Conservation (phyloP, 2,113 vertebrate species). For the Phaethon lepturus region DNA sequence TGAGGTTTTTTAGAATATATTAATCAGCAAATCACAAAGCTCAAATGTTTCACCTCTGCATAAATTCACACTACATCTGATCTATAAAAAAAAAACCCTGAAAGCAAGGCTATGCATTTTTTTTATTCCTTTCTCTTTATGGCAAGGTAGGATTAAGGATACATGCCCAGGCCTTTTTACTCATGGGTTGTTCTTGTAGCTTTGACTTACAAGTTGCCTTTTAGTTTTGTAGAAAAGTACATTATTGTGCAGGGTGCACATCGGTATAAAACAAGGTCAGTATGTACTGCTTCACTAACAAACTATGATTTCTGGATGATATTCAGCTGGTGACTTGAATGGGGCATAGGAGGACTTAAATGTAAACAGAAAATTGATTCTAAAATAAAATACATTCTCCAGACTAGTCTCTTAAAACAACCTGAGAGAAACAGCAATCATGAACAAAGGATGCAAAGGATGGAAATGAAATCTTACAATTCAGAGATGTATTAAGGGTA, state of each 20-base stretch:
- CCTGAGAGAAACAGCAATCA: not conserved
- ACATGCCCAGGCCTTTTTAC: not conserved
- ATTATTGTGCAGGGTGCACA: not conserved
- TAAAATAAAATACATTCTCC: not conserved
- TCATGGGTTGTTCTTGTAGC: fast-evolving
- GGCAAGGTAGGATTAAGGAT: not conserved
- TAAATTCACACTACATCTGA: not conserved
- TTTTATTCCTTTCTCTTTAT: not conserved
- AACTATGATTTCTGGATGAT: fast-evolving
- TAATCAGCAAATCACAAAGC: not conserved
- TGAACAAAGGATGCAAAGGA: not conserved
- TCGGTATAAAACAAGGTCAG: not conserved
- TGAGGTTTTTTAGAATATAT: not conserved
- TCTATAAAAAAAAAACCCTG: not conserved
- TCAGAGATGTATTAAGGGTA: not conserved
- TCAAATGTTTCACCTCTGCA: not conserved
- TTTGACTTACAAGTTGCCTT: not conserved
- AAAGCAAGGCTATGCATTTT: not conserved
- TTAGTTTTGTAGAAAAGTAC: not conserved
- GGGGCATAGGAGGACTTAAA: not conserved
- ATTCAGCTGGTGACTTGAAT: not conserved
- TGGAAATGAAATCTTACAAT: not conserved
- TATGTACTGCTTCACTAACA: not conserved
- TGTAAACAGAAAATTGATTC: not conserved
- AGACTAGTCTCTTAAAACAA: not conserved